These are phyloP conservation scores for Physella acuta DNA, from an alignment of 1,140 invertebrate species.

Conservation along the genomic window DNA sequence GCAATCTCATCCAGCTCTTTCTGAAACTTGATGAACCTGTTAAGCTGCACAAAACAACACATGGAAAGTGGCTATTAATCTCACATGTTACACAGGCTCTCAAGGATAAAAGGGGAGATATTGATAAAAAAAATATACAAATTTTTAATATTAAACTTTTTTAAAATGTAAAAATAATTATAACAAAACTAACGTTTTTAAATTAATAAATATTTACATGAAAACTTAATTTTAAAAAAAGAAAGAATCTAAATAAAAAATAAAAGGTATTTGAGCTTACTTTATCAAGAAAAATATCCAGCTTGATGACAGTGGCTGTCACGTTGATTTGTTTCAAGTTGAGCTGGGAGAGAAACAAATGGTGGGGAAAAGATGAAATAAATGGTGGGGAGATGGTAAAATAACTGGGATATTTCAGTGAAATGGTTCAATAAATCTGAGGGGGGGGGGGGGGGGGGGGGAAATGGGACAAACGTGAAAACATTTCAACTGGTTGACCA, in stretches of 20 bases:
- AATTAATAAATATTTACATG: no score
- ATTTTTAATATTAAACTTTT: neutral
- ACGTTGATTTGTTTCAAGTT: slow-evolving; percentile 50
- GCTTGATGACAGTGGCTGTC: slow-evolving; percentile 41
- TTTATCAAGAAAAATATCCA: slow-evolving; percentile 47
- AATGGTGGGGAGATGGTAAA: no score
- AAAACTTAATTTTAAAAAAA: no score
- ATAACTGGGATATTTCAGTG: no score
- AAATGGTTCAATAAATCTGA: no score
- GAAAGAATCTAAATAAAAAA: no score
- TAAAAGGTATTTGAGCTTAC: slow-evolving; percentile 28
- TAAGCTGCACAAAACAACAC: slow-evolving; percentile 41
- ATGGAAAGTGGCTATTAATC: neutral
- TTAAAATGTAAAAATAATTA: no score
- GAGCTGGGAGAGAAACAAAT: slow-evolving; percentile 35
- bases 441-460: no score
- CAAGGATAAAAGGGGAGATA: no score
- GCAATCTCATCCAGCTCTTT: slow-evolving; percentile 53
- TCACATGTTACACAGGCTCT: neutral
- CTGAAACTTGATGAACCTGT: slow-evolving; percentile 60
- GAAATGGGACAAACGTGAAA: no score
- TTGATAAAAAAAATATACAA: neutral
- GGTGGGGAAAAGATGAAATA: neutral
- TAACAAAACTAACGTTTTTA: no score
- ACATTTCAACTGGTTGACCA: no score